These are phyloP conservation scores for Drosophila orosa DNA, from an alignment of 1,140 invertebrate genomes.

Conservation along the genomic window DNA sequence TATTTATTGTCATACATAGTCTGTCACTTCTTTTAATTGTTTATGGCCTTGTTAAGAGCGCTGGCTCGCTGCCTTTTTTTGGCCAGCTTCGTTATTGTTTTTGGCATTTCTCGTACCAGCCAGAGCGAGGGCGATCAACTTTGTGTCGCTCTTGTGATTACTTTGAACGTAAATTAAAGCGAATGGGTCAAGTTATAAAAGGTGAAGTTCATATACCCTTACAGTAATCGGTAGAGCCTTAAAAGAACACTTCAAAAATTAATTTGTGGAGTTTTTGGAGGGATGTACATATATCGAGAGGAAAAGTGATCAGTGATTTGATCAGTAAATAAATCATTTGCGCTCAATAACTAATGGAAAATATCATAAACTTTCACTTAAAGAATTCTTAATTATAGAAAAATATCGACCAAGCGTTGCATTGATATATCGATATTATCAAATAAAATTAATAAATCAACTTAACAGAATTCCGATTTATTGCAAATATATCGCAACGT, in stretches of 20 bases:
- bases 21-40: slow-evolving; percentile 80
- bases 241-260: neutral
- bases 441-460: too few species aligned
- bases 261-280: neutral
- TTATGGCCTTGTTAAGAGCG: slow-evolving; percentile 58
- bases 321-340: neutral
- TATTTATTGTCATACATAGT: slow-evolving; percentile 71
- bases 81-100: slow-evolving; percentile 31
- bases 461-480: too few species aligned
- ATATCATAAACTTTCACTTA: too few species aligned
- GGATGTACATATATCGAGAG: neutral
- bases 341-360: too few species aligned
- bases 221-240: neutral
- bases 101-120: slow-evolving; percentile 66
- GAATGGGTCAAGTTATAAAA: slow-evolving; percentile 7
- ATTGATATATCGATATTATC: too few species aligned
- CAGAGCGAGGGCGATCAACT: slow-evolving; percentile 76
- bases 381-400: too few species aligned
- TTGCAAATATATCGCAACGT: too few species aligned
- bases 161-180: slow-evolving; percentile 58
- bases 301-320: neutral
- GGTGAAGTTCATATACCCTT: neutral
- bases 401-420: too few species aligned
- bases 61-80: slow-evolving; percentile 37
- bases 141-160: slow-evolving; percentile 61